Evolutionary conservation across 2,888 invertebrate genomes (phyloP).

Genomic region (Polydrusus tereticollis): DNA sequence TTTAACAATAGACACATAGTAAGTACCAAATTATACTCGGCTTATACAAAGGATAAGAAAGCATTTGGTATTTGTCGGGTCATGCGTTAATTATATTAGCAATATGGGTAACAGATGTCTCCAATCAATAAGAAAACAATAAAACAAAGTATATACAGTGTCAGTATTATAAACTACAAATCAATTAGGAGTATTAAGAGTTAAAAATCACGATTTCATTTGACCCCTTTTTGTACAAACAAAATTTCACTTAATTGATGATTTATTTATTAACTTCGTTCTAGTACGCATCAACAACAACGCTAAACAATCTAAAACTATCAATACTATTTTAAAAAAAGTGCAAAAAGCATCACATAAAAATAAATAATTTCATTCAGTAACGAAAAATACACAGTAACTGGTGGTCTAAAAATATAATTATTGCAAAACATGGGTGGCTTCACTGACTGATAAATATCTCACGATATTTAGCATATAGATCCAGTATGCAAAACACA

Average conservation of each 20-base stretch:
- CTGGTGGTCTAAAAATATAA: background rate
- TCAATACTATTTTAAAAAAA: no score
- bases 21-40: no score
- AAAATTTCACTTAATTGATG: background rate
- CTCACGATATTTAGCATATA: background rate
- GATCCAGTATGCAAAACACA: constrained; percentile 17
- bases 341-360: no score
- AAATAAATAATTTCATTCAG: no score
- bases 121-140: background rate
- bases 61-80: no score
- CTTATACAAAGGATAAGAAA: no score
- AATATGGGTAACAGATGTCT: constrained; percentile 1
- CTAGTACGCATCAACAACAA: no score
- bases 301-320: no score
- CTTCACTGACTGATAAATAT: background rate
- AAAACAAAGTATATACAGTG: background rate
- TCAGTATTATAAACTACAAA: background rate
- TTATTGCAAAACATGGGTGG: background rate
- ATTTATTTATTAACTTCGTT: background rate
- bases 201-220: background rate
- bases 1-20: no score
- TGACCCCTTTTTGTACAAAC: background rate
- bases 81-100: no score
- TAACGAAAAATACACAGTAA: no score
- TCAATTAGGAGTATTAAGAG: background rate